A percentile compares a stretch with the other conserved stretches of the same genome.
Evolutionary conservation across 2,113 vertebrate genomes (phyloP).

Genomic region (Bungarus multicinctus): DNA sequence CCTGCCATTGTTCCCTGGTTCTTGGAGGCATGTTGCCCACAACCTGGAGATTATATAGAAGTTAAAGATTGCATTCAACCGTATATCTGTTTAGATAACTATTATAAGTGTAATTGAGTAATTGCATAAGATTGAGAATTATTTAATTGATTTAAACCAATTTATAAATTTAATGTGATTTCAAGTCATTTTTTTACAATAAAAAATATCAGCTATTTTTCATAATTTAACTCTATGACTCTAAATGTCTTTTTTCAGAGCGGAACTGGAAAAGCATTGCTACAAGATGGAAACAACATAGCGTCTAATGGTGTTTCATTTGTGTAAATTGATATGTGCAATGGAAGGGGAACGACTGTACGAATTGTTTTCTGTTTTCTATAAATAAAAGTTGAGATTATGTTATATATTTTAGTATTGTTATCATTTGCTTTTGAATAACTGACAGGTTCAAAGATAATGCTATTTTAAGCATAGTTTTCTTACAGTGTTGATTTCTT

Average conservation of each 20-base stretch:
- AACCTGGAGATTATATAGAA: background rate
- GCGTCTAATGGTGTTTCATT: constrained; percentile 48
- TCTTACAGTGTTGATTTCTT: background rate
- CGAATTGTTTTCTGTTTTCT: constrained; percentile 61
- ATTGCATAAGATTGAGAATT: background rate
- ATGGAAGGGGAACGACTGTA: background rate
- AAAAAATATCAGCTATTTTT: background rate
- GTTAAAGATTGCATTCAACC: background rate
- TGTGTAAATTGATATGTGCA: constrained; percentile 33
- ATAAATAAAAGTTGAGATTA: constrained; percentile 65
- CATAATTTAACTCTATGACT: background rate
- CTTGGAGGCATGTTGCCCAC: background rate
- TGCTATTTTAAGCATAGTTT: background rate
- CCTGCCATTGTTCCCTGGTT: background rate
- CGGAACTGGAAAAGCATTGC: constrained; percentile 97
- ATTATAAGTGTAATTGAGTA: background rate
- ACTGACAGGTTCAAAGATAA: constrained; percentile 1
- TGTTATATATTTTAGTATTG: constrained; percentile 14
- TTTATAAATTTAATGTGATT: background rate
- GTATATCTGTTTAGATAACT: background rate
- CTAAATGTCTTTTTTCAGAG: constrained; percentile 72
- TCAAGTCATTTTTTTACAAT: background rate
- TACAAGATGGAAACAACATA: constrained; percentile 99
- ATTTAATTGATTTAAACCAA: background rate
- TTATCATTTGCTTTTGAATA: constrained; percentile 21